Conservation (phyloP, 1,140 invertebrate species). For the Tetragonula clypearis region DNA sequence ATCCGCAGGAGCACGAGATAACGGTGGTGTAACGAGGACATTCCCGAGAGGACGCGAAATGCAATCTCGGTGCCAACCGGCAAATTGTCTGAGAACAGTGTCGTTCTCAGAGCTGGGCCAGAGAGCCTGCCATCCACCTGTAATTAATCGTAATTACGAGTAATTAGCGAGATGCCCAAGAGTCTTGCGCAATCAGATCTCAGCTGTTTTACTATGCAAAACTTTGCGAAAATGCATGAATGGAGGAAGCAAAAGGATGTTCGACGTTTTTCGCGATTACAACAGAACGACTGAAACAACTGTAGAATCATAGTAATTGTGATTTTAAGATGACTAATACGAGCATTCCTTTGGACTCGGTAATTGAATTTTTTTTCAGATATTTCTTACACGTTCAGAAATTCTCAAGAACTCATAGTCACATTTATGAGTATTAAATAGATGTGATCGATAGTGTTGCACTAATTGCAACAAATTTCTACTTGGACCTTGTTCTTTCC, state of each 20-base stretch:
- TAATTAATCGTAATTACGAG: conserved; percentile 62
- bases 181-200: conserved; percentile 20
- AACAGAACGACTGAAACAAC: too few species aligned
- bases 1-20: conserved; percentile 20
- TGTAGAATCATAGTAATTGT: background rate
- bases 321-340: background rate
- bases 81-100: conserved; percentile 69
- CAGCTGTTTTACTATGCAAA: background rate
- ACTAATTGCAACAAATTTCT: too few species aligned
- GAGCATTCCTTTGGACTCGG: background rate
- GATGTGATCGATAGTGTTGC: too few species aligned
- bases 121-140: background rate
- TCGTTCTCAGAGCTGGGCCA: conserved; percentile 54
- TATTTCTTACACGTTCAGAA: background rate
- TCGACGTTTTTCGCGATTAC: too few species aligned
- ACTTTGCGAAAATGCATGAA: conserved; percentile 7
- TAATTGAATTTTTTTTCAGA: background rate
- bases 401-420: background rate
- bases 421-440: background rate
- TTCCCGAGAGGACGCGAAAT: conserved; percentile 47
- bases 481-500: too few species aligned
- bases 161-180: conserved; percentile 43
- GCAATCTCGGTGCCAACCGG: conserved; percentile 35
- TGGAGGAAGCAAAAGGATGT: background rate
- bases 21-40: conserved; percentile 46